These are phyloP conservation scores for Callyntrura sp. DNA, from an alignment of 2,888 invertebrate genomes.

Conservation along the genomic window DNA sequence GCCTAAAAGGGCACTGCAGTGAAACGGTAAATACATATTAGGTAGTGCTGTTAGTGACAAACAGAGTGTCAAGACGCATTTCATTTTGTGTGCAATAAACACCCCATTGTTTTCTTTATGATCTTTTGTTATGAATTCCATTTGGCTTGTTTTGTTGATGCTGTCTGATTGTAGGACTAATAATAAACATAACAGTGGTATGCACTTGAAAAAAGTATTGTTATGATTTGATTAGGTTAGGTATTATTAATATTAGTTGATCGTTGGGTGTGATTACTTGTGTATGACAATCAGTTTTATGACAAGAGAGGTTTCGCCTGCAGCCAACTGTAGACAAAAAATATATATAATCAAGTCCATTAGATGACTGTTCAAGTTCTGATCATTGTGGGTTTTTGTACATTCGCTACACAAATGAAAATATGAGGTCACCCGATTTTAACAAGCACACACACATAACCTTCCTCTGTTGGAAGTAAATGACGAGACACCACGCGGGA, in stretches of 20 bases:
- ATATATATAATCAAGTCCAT: neutral
- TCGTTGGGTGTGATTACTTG: slow-evolving; percentile 54
- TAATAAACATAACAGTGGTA: slow-evolving; percentile 43
- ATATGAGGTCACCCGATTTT: neutral
- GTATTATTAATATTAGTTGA: slow-evolving; percentile 27
- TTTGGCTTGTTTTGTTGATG: slow-evolving; percentile 24
- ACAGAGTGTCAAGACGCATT: slow-evolving; percentile 57
- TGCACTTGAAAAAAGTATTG: slow-evolving; percentile 40
- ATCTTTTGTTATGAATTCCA: slow-evolving; percentile 47
- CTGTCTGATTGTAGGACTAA: slow-evolving; percentile 20
- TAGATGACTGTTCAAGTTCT: slow-evolving; percentile 6
- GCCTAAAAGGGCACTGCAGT: neutral
- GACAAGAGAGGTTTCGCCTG: neutral
- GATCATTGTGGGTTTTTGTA: neutral
- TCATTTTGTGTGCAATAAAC: slow-evolving; percentile 69
- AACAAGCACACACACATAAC: neutral
- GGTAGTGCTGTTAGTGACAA: slow-evolving; percentile 32
- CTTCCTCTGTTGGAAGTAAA: slow-evolving; percentile 54
- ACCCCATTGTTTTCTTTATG: slow-evolving; percentile 77
- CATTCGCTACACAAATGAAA: neutral
- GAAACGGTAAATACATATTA: too few relatives aligned
- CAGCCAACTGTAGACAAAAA: slow-evolving; percentile 14
- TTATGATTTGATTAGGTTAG: slow-evolving; percentile 1
- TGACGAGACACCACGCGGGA: slow-evolving; percentile 49
- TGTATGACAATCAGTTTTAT: slow-evolving; percentile 48